Conservation (phyloP, 2,797 vertebrate genomes). For the Sebastes vulpes region DNA sequence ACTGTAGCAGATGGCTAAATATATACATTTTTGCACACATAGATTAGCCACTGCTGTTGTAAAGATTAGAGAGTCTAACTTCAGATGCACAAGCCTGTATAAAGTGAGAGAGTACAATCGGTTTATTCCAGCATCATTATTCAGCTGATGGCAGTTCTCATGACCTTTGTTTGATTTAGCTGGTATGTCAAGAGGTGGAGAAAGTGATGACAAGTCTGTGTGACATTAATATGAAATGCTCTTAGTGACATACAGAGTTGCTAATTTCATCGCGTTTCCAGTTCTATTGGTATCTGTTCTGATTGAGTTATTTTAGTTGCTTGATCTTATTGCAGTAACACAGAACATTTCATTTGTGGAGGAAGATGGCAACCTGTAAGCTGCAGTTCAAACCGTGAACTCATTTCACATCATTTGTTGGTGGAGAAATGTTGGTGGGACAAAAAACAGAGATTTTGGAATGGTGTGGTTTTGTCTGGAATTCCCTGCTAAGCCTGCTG, state of each 20-base stretch:
- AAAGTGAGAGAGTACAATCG: not conserved
- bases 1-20: not conserved
- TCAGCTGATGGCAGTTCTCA: not conserved
- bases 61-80: not conserved
- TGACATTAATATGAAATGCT: not conserved
- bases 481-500: too few species aligned
- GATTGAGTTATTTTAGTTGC: too few species aligned
- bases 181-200: not conserved
- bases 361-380: not conserved
- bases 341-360: not conserved
- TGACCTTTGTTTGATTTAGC: not conserved
- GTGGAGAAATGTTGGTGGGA: not conserved
- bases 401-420: not conserved
- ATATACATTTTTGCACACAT: not conserved
- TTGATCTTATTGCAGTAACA: not conserved
- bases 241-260: not conserved
- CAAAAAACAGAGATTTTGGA: not conserved
- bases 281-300: too few species aligned
- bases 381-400: not conserved
- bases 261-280: too few species aligned
- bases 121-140: not conserved
- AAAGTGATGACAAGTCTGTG: not conserved
- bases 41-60: not conserved
- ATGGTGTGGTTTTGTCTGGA: too few species aligned
- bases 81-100: not conserved